Conservation (phyloP, 1,140 invertebrate species). For the Pseudomyrmex concolor region DNA sequence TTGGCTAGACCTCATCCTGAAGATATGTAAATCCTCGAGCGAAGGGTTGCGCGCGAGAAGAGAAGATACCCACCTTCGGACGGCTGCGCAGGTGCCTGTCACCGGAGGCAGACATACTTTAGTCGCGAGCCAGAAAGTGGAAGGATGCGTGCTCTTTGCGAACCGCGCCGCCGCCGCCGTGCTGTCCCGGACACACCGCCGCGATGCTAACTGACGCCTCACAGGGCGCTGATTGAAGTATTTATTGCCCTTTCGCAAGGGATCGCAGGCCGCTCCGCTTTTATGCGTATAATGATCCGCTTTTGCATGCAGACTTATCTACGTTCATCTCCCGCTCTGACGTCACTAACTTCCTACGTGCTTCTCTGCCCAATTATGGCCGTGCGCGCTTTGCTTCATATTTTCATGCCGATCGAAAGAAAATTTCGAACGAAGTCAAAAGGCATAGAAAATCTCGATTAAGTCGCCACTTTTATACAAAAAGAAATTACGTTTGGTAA, state of each 20-base stretch:
- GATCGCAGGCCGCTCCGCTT: constrained; percentile 43
- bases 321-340: constrained; percentile 55
- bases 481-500: constrained; percentile 23
- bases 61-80: constrained; percentile 57
- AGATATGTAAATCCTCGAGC: constrained; percentile 72
- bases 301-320: constrained; percentile 78
- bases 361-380: constrained; percentile 37
- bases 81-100: constrained; percentile 82
- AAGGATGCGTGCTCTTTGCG: constrained; percentile 79
- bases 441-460: not conserved
- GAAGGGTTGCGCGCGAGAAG: constrained; percentile 60
- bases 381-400: constrained; percentile 13
- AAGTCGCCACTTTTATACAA: not conserved
- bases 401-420: not conserved
- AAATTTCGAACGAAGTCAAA: not conserved
- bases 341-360: not conserved
- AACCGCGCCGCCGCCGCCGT: constrained; percentile 78
- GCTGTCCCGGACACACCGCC: constrained; percentile 73
- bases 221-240: constrained; percentile 84
- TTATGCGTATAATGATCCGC: constrained; percentile 80
- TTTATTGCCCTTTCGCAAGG: constrained; percentile 80
- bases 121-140: constrained; percentile 75
- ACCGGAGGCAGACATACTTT: constrained; percentile 79
- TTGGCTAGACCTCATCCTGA: constrained; percentile 53
- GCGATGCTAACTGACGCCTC: constrained; percentile 83